Evolutionary conservation across 2,888 invertebrate genomes (phyloP), one percentile per base, ranked within the genome.

Genomic region (Drosophila prolongata): DNA sequence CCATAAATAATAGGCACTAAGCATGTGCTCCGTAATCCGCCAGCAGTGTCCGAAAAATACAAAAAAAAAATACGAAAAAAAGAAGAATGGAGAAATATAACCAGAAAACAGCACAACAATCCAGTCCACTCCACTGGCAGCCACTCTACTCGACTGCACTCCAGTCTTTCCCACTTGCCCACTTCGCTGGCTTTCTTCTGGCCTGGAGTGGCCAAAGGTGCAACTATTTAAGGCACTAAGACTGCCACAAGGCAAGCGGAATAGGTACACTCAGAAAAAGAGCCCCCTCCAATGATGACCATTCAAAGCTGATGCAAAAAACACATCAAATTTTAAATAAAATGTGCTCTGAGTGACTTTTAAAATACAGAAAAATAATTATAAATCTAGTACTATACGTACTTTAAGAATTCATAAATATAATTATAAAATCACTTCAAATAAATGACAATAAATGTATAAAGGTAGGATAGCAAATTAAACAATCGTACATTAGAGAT

Each of bases 1-100:
- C 75, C 66, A 71, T 71, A 71, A 71, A 71, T 74, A 71, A 71
- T 71, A 65, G 64, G 55, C 52, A 50, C 75, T 71, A 75, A 71
- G 70, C 70, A 66, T 74, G 70, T 71, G 75, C 75, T 55, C 16
- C 27, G 52, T 70, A 74, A 65, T 74, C 70, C 55, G 54, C 43
- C 55, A 44, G 56, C 65, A 53, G 55, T 49, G 62, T 37, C 62
- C 65, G 11, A 49, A 64, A 47, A 34, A 40, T 30, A 14, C 16
- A 1, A 37, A 34, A 27, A 34, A 34, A 16, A 16, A 16, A 40
- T 30, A 14, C 16, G 1, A 37, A 38, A 60, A 13, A 40, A 27
- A 34, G 16, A 40, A 24, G 6, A 30, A 8, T 30, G 30, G 8
- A 30, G 5, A 68, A 68, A 53, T 53, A 58, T 19, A 30, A 6